Evolutionary conservation across 1,140 invertebrate species (phyloP).

Genomic region (Ridgeia piscesae): DNA sequence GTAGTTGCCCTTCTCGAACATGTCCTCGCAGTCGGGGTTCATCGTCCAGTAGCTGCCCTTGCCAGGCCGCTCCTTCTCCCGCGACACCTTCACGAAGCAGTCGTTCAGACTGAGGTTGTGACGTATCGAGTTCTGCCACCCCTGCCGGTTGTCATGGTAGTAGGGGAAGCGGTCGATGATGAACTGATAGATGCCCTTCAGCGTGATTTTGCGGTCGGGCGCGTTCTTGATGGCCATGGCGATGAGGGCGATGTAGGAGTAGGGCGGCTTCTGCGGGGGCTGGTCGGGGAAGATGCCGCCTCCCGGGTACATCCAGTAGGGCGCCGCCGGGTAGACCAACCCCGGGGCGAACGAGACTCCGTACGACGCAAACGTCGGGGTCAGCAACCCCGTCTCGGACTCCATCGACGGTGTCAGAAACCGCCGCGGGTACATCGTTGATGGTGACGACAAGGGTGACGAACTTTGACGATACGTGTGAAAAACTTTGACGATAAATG

Average conservation of each 20-base stretch:
- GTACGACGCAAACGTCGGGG: background rate
- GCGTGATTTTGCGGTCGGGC: conserved; percentile 88
- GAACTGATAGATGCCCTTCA: conserved; percentile 98
- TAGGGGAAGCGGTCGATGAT: conserved; percentile 98
- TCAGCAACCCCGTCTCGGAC: background rate
- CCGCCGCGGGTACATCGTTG: background rate
- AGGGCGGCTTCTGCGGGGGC: conserved; percentile 17
- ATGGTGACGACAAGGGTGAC: background rate
- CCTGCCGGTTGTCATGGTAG: conserved; percentile 90
- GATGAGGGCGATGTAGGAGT: conserved; percentile 76
- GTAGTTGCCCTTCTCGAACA: conserved; percentile 97
- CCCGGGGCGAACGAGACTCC: background rate
- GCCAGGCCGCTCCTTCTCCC: conserved; percentile 62
- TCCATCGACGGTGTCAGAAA: background rate
- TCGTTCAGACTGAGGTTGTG: conserved; percentile 97
- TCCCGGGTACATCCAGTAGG: background rate
- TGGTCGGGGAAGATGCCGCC: background rate
- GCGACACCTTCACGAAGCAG: conserved; percentile 91
- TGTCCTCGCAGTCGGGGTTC: conserved; percentile 83
- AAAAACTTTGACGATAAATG: too few species aligned
- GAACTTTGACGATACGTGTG: too few species aligned
- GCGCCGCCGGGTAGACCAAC: background rate
- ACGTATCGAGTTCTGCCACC: conserved; percentile 98
- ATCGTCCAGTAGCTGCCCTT: conserved; percentile 70
- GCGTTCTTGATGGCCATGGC: conserved; percentile 95